Evolutionary conservation across 2,797 vertebrate genomes (phyloP).

Genomic region (Argyrosomus regius): DNA sequence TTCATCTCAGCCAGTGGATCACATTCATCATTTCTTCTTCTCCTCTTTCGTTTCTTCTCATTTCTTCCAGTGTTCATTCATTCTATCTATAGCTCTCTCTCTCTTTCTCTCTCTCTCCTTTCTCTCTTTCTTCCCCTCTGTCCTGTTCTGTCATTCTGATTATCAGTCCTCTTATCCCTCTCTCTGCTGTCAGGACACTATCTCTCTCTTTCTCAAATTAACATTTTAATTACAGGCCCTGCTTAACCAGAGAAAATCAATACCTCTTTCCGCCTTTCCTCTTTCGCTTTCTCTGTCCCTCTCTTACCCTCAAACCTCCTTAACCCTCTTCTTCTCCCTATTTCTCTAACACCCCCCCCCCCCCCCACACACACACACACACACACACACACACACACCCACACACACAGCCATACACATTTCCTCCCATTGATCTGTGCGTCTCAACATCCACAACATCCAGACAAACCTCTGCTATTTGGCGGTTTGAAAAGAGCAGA

Average conservation of each 20-base stretch:
- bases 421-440: slow-evolving; percentile 87
- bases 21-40: slow-evolving; percentile 50
- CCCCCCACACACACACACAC: slow-evolving; percentile 65
- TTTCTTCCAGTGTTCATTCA: slow-evolving; percentile 31
- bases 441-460: slow-evolving; percentile 85
- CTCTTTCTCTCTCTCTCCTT: slow-evolving; percentile 11
- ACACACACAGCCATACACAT: slow-evolving; percentile 62
- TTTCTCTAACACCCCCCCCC: slow-evolving; percentile 30
- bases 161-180: slow-evolving; percentile 95
- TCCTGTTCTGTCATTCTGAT: slow-evolving; percentile 77
- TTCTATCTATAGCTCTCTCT: background rate
- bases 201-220: slow-evolving; percentile 99
- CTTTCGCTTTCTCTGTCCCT: slow-evolving; percentile 44
- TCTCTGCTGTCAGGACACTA: slow-evolving; percentile 96
- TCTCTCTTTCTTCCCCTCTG: slow-evolving; percentile 60
- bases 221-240: slow-evolving; percentile 99
- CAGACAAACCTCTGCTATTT: slow-evolving; percentile 89
- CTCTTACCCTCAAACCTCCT: slow-evolving; percentile 41
- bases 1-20: slow-evolving; percentile 15
- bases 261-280: slow-evolving; percentile 88
- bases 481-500: slow-evolving; percentile 83
- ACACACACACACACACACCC: slow-evolving; percentile 83
- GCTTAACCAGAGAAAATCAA: slow-evolving; percentile 96
- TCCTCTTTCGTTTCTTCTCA: slow-evolving; percentile 42
- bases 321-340: slow-evolving; percentile 76